A percentile compares a stretch with the other conserved stretches of the same genome.
Conservation (phyloP, 2,113 vertebrate species). For the crab-eating macaque (Macaca fascicularis) region T2T-MFA8v1.1 NC_088376.1:37263001-37263500, state of each 20-base stretch:
- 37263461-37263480: background rate
- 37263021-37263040: fast-evolving
- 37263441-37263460: background rate
- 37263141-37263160: background rate
- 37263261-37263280: background rate
- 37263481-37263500: background rate
- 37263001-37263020: background rate
- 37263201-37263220: background rate
- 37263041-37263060: fast-evolving
- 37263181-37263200: background rate
- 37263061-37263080: background rate
- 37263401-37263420: background rate
- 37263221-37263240: background rate
- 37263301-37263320: background rate
- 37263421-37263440: background rate
- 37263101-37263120: background rate
- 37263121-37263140: background rate
- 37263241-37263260: background rate
- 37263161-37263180: background rate
- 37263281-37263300: background rate
- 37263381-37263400: background rate
- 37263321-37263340: background rate
- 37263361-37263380: background rate
- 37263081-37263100: background rate
- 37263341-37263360: background rate